Evolutionary conservation across 1,140 invertebrate species (phyloP).

Genomic region (Platorchestia sp.): DNA sequence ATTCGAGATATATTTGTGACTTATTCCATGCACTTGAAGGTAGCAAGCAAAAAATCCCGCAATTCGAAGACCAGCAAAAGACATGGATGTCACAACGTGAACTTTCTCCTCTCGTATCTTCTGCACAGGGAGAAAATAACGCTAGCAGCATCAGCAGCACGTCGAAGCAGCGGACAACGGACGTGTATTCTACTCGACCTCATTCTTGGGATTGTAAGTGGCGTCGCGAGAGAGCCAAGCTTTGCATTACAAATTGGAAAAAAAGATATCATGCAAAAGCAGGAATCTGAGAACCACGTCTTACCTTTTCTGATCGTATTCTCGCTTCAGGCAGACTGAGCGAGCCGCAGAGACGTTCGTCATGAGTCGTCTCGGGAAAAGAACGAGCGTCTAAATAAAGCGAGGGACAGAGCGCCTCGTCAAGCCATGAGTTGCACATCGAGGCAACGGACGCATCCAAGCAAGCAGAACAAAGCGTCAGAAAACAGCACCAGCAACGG

Average conservation of each 20-base stretch:
- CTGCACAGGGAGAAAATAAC: neutral
- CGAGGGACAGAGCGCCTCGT: neutral
- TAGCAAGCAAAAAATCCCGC: neutral
- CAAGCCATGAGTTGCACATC: neutral
- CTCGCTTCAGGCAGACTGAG: neutral
- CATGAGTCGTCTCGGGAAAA: neutral
- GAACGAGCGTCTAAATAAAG: neutral
- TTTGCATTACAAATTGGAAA: neutral
- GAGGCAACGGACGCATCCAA: conserved; percentile 4
- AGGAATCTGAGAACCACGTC: neutral
- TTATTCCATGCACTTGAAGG: neutral
- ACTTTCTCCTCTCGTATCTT: neutral
- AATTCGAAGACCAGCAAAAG: neutral
- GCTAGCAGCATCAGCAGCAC: neutral
- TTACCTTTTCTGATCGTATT: neutral
- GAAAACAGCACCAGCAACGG: neutral
- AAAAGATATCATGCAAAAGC: neutral
- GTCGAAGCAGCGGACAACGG: neutral
- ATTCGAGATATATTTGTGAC: neutral
- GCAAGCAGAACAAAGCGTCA: conserved; percentile 6
- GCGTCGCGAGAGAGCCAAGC: neutral
- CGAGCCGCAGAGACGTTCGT: neutral
- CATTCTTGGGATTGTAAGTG: neutral
- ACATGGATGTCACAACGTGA: neutral
- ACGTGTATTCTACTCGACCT: neutral